phyloP scores from a whole-genome alignment of 2,113 vertebrate species.

The Dromiciops gliroides region DNA sequence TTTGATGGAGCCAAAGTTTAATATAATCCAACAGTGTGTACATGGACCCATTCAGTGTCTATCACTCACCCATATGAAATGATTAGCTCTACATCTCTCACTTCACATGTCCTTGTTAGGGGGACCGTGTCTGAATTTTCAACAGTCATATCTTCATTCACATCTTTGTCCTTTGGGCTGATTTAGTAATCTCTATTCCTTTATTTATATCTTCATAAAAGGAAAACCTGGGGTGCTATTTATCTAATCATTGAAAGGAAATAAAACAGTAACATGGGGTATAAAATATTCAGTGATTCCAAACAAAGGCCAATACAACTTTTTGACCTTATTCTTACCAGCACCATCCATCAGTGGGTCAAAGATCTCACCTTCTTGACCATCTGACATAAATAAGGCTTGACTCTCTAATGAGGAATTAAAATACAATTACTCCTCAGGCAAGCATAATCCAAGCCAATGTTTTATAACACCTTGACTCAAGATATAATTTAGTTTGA shows the following conservation, averaged over 20 bases:
- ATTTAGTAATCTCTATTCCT: conserved; percentile 54
- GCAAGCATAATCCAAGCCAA: conserved; percentile 79
- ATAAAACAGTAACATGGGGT: conserved; percentile 74
- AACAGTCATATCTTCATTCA: conserved; percentile 24
- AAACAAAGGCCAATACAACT: conserved; percentile 75
- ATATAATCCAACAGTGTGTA: background rate
- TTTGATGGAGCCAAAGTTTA: background rate
- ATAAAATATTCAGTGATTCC: conserved; percentile 74
- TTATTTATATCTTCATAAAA: conserved; percentile 74
- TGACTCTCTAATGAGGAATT: conserved; percentile 81
- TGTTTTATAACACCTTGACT: conserved; percentile 82
- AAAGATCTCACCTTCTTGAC: conserved; percentile 77
- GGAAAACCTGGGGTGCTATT: conserved; percentile 65
- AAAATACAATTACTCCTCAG: conserved; percentile 82
- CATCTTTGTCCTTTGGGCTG: conserved; percentile 44
- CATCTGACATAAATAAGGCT: conserved; percentile 72
- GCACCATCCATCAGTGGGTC: conserved; percentile 64
- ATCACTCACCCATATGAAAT: background rate
- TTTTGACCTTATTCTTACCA: conserved; percentile 80
- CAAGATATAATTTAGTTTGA: conserved; percentile 77
- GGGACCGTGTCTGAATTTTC: background rate
- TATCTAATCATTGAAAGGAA: conserved; percentile 70
- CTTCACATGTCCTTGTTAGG: background rate
- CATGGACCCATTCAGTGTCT: background rate
- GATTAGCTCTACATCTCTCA: background rate